Evolutionary conservation across 2,113 vertebrate species (phyloP), one percentile per base, ranked within the genome.

Genomic region (Syngnathus floridae): DNA sequence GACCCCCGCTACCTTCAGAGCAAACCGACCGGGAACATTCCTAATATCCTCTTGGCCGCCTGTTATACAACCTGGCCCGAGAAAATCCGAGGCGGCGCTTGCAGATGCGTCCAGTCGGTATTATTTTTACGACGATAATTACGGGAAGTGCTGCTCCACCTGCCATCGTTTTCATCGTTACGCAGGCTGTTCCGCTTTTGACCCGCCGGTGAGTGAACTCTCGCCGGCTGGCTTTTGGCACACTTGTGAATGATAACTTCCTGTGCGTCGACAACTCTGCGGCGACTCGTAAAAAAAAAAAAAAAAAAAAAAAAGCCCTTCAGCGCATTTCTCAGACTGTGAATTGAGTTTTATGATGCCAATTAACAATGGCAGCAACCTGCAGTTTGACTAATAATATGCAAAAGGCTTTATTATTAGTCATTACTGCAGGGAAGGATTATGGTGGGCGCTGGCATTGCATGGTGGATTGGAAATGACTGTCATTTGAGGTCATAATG

Each of bases 11-110:
- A 12, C 35, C 63, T 66, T 66, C 73, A 12, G 64, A 77, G 65
- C 75, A 75, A 1, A 59, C 12, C 72, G 70, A 56, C 2, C 41
- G 41, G 71, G 54, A 74, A 76, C 62, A 46, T 21, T 60, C 60
- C 48, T 86, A 80, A 82, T 82, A 82, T 66, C 65, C 61, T 77
- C 84, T 77, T 87, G 83, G 83, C 84, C 72, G 76, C 58, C 8
- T 1, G 41, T 75, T 82, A 74, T 77, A 80, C 22, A 56, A 73
- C 69, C 70, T 74, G 26, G 26, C 26, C 40, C 40, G 40, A 12
- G 40, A 41, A 81, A 82, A 71, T 22, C 9, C 43, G 56, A 67
- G 60, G 56, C 78, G 73, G 19, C 1, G 26, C 71, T 73, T 74
- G 59, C 59, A 16, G 57, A 31, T 31, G 0, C 17, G 67, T 83